Evolutionary conservation across 2,888 invertebrate genomes (phyloP), one percentile per base, ranked within the genome.

Genomic region (Noctua fimbriata): DNA sequence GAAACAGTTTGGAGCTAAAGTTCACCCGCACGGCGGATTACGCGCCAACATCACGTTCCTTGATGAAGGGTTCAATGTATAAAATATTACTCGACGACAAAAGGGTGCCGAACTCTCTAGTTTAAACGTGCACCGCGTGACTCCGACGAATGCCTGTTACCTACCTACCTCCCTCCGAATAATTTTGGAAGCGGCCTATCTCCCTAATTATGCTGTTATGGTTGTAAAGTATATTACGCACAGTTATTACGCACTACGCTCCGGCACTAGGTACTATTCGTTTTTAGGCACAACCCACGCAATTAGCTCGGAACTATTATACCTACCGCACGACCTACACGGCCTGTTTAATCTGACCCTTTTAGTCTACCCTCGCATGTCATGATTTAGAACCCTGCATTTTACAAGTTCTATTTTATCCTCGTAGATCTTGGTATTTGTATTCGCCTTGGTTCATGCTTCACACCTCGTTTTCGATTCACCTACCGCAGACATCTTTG

Each of bases 31-130:
- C 52, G 79, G 70, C 44, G 66, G 78, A 80, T 81, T 83, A 81
- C 76, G 67, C 67, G 73, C 47, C 70, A 76, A 81, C 76, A 73
- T 78, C 81, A 67, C 82, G 79, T 81, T 67, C 58, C 77, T 80
- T 84, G 79, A 86, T 82, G 82, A 82, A 87, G 78, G 86, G 84
- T 81, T 78, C 80, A 81, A 81, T 87, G 85, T 89, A 75, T 89
- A 83, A 89, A 87, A 89, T 89, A 89, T 86, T 73, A 83, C 78
- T 78, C 69, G 65, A 44, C 69, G 80, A 82, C 82, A 83, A 85
- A 82, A 86, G 86, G 83, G 78, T 76, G 74, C 76, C 66, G 69
- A 81, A 76, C 65, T 73, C 69, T 70, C 63, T 73, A 58, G 73
- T 73, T 81, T 72, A 83, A 86, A 82, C 76, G 84, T 74, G 74